Base-by-base conservation (phyloP, 2,797 vertebrate genomes). In the Sarcoramphus papa region DNA sequence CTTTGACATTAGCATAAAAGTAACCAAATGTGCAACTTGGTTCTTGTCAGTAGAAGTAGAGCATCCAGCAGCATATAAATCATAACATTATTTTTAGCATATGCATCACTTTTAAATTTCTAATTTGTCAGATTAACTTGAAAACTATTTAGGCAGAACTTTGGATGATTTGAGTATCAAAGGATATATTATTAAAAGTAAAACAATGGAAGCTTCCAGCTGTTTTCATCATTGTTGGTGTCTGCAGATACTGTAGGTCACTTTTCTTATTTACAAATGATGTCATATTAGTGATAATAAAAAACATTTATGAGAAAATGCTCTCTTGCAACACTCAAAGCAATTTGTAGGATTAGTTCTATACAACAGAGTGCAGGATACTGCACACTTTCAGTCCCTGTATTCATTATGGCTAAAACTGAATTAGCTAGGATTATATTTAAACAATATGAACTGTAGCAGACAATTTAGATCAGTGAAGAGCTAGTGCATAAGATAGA, bases 301-400 rank as follows among this genome's bases (percentile, higher is more conserved):
- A 94, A 94, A 47, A 14, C 5, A 57, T 57, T 64, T 19, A 79
- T 53, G 65, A 76, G 53, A 81, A 93, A 91, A 67, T 87, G 37
- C 43, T 81, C 11, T 67, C 93, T 85, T 92, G 88, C 57, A 93
- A 87, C 67, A 90, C 62, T 92, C 75, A 87, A 83, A 91, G 48
- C n/a, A 89, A 81, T 88, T 96, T 95, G 50, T 85, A 51, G 68
- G 50, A 78, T 80, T 89, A 84, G 47, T 78, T 91, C 64, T 92
- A 63, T 28, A 47, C 27, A 85, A 62, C 51, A 73, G 47, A 77
- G 47, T 78, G 31, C 33, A 76, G 53, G 43, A 31, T 57, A 40
- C 30, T n/a, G 43, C 48, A 88, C 31, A 59, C 18, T 90, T 93
- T 62, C 56, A 68, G 50, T 77, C 24, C 19, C 24, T 28, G 17